These are phyloP conservation scores for Antennarius maculatus DNA, from an alignment of 2,797 vertebrate genomes.

Conservation along the genomic window DNA sequence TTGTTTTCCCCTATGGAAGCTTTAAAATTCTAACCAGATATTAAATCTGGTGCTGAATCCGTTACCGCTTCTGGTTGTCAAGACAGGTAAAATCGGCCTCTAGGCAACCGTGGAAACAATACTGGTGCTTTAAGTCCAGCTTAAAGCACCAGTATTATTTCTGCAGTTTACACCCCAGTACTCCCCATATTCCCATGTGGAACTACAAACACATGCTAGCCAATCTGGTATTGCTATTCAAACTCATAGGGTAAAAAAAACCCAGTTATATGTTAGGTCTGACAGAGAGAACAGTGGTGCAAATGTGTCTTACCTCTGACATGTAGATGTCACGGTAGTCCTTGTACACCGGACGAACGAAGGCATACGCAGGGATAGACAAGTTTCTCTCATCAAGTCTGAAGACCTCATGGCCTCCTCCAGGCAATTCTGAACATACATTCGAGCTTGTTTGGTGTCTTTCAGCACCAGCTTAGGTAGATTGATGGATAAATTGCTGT, in stretches of 20 bases:
- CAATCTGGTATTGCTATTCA: background rate
- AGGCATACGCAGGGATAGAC: slow-evolving; percentile 84
- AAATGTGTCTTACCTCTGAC: slow-evolving; percentile 74
- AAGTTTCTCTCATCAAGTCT: slow-evolving; percentile 36
- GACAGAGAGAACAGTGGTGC: too few species aligned
- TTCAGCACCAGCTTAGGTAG: slow-evolving; percentile 78
- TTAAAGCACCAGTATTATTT: background rate
- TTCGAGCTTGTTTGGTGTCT: slow-evolving; percentile 64
- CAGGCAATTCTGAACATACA: slow-evolving; percentile 82
- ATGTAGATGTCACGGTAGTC: slow-evolving; percentile 77
- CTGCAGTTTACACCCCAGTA: background rate
- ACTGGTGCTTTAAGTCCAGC: too few species aligned
- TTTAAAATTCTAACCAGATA: too few species aligned
- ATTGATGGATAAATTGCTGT: slow-evolving; percentile 86
- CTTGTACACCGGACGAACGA: slow-evolving; percentile 83
- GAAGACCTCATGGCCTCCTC: slow-evolving; percentile 85
- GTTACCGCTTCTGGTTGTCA: too few species aligned
- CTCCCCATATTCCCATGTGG: too few species aligned
- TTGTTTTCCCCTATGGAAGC: too few species aligned
- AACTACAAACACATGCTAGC: background rate
- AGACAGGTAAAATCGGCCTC: too few species aligned
- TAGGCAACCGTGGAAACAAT: too few species aligned
- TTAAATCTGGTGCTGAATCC: too few species aligned
- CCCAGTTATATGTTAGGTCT: too few species aligned
- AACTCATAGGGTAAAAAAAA: too few species aligned